These are phyloP conservation scores for Vanessa cardui DNA, from an alignment of 2,888 invertebrate genomes.

Conservation along the genomic window DNA sequence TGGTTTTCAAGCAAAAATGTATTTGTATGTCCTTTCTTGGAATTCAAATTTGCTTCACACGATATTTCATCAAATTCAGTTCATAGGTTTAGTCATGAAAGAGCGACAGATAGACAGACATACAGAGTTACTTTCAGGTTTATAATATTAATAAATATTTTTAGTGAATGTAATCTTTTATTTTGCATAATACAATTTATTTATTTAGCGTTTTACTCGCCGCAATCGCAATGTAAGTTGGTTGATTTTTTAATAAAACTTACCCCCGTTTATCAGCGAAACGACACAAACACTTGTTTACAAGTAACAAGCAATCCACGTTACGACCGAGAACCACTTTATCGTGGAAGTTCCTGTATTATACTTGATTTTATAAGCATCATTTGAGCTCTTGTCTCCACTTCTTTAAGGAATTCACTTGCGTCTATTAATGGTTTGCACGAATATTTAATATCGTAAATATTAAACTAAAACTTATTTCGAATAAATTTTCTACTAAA, in stretches of 20 bases:
- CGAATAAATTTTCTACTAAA: background rate
- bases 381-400: background rate
- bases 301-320: conserved; percentile 29
- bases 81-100: too few species aligned
- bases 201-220: background rate
- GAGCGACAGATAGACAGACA: too few species aligned
- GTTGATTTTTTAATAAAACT: conserved; percentile 33
- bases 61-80: too few species aligned
- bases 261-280: conserved; percentile 25
- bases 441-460: background rate
- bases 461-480: too few species aligned
- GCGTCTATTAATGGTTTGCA: background rate
- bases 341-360: conserved; percentile 26
- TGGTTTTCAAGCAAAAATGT: too few species aligned
- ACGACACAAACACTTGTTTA: conserved; percentile 30
- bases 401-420: background rate
- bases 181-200: too few species aligned
- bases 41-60: too few species aligned
- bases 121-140: too few species aligned
- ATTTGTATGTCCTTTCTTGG: too few species aligned
- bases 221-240: conserved; percentile 16
- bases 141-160: too few species aligned
- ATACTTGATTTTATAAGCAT: conserved; percentile 24
- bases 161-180: too few species aligned
- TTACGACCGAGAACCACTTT: conserved; percentile 19